Conservation (phyloP, 2,888 invertebrate species). For the Microctonus aethiopoides region DNA sequence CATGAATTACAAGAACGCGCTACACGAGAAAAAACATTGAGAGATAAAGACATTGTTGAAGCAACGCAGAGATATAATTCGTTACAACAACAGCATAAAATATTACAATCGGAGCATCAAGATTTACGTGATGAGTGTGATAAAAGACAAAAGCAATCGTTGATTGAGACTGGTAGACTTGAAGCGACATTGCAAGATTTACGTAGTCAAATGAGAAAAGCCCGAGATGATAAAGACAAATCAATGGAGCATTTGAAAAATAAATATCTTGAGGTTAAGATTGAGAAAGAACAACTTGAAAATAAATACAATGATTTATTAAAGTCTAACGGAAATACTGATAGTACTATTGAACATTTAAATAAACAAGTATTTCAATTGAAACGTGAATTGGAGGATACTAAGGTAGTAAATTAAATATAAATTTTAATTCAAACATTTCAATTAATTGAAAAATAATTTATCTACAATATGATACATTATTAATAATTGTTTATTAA, state of each 20-base stretch:
- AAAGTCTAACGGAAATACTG: constrained; percentile 45
- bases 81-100: constrained; percentile 59
- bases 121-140: constrained; percentile 60
- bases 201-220: constrained; percentile 50
- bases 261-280: constrained; percentile 54
- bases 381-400: constrained; percentile 52
- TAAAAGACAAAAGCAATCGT: constrained; percentile 53
- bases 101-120: constrained; percentile 57
- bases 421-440: neutral
- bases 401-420: constrained; percentile 48
- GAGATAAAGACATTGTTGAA: constrained; percentile 60
- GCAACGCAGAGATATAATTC: constrained; percentile 60
- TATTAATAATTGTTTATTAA: neutral
- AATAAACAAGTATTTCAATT: constrained; percentile 59
- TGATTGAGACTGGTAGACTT: constrained; percentile 51
- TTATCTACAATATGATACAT: neutral
- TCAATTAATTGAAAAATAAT: no score
- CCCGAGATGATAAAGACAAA: constrained; percentile 51
- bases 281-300: constrained; percentile 53
- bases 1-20: constrained; percentile 63
- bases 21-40: constrained; percentile 56
- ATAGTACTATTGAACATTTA: constrained; percentile 54
- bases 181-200: constrained; percentile 53
- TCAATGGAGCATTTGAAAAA: constrained; percentile 58
- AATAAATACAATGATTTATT: constrained; percentile 55